phyloP scores from a whole-genome alignment of 2,113 vertebrate species.

The Corythornis cristatus region DNA sequence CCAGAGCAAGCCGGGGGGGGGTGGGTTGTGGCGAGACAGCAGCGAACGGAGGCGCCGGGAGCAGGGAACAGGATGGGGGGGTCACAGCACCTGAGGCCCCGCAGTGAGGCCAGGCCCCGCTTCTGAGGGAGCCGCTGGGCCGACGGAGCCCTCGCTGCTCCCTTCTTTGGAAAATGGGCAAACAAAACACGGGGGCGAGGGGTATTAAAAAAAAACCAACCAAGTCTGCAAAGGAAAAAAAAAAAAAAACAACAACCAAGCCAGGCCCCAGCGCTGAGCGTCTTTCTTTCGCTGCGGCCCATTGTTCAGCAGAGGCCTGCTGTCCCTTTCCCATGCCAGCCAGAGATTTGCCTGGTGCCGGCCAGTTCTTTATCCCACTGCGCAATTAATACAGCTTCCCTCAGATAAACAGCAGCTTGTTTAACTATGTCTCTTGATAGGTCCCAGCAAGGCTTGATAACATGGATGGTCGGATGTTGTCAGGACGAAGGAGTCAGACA shows the following conservation, averaged over 20 bases:
- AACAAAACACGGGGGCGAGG: constrained; percentile 26
- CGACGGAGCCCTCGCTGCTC: not conserved
- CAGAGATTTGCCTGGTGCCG: constrained; percentile 87
- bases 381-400: constrained; percentile 83
- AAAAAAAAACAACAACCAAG: not conserved
- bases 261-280: not conserved
- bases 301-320: constrained; percentile 76
- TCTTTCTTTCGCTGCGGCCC: constrained; percentile 55
- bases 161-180: not conserved
- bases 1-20: rapidly evolving
- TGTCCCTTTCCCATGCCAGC: constrained; percentile 80
- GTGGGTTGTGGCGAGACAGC: rapidly evolving
- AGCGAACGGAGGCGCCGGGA: not conserved
- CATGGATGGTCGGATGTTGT: constrained; percentile 83
- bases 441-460: constrained; percentile 87
- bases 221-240: constrained; percentile 21
- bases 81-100: constrained; percentile 16
- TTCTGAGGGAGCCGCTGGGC: not conserved
- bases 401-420: constrained; percentile 89
- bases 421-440: constrained; percentile 82
- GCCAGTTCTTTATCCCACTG: constrained; percentile 79
- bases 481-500: constrained; percentile 87
- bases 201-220: not conserved
- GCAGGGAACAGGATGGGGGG: not conserved
- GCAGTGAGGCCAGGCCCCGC: not conserved